Percentiles rank a stretch among this genome's conserved stretches.
Conservation (phyloP, 2,113 vertebrate genomes). For the Calonectris borealis region DNA sequence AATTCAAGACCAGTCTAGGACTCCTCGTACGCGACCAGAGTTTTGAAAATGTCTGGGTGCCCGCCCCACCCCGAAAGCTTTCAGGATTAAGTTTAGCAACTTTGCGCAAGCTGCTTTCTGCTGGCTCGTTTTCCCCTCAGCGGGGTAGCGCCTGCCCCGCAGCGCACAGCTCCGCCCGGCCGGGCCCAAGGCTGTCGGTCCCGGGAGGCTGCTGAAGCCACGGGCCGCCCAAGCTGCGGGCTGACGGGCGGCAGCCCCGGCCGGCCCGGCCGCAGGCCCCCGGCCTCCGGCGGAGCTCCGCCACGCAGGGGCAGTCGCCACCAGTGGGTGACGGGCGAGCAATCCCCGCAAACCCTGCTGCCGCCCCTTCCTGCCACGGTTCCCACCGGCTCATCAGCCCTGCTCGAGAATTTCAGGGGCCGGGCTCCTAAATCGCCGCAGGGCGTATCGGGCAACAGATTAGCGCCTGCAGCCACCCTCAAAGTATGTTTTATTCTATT, state of each 20-base stretch:
- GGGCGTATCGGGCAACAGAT: neutral
- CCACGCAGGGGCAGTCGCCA: neutral
- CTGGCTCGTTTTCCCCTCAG: neutral
- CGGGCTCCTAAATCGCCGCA: neutral
- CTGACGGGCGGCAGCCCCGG: neutral
- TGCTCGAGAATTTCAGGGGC: neutral
- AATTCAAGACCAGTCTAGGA: neutral
- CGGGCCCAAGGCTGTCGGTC: no score
- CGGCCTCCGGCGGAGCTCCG: rapidly evolving
- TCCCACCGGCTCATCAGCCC: neutral
- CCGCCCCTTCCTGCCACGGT: rapidly evolving
- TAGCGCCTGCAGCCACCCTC: neutral
- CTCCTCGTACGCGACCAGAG: no score
- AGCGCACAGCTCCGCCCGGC: no score
- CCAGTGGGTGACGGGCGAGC: neutral
- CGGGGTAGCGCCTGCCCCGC: rapidly evolving
- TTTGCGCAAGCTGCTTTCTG: neutral
- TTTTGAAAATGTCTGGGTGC: neutral
- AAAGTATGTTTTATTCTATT: neutral
- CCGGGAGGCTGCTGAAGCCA: neutral
- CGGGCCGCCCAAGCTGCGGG: neutral
- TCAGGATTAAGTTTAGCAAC: no score
- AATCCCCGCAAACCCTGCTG: no score
- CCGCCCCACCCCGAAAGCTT: rapidly evolving
- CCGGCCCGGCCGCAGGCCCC: no score